Evolutionary conservation across 1,140 invertebrate genomes (phyloP), one percentile per base, ranked within the genome.

Genomic region (Chironomus striatipennis): DNA sequence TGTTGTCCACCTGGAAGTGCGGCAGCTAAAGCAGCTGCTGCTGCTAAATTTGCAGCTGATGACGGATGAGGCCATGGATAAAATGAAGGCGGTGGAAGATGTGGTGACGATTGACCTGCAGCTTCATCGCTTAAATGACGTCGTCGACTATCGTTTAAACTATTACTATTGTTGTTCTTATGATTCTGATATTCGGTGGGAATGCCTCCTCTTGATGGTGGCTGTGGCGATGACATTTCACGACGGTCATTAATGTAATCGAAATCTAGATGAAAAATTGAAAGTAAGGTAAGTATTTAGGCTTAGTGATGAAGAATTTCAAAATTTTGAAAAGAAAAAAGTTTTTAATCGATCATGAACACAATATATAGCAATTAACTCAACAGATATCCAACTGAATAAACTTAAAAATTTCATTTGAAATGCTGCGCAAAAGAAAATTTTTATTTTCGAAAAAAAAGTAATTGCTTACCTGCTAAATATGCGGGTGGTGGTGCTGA

Each of bases 51-150:
- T 18, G 74, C 42, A 15, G 65, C 65, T 1, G 65, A 70, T 70
- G 65, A 21, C 1, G 20, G 75, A 43, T 64, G 65, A 12, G 42
- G 73, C 80, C 81, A 83, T 75, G 81, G 81, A 74, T 82, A 82
- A 6, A 81, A 79, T 47, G 77, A 77, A 77, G 81, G 73, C 78
- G 80, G 72, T 77, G 80, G 0, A 76, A 79, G 74, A 79, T 81
- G 75, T 76, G 76, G 67, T 80, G 80, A 34, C 6, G 65, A 70
- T 70, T 70, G 65, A 8, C 65, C 65, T 77, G 73, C 74, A 78
- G 76, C 77, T 78, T 81, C 21, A 76, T 76, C 74, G 79, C 81
- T 75, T 78, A 78, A 74, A 77, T 78, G 76, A 80, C 75, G 9
- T 74, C 74, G 47, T 79, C 80, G 65, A 47, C 20, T 43, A 77